Percentiles rank a stretch among this genome's conserved stretches.
phyloP scores from a whole-genome alignment of 2,888 invertebrate species.

The Eledona agricola region DNA sequence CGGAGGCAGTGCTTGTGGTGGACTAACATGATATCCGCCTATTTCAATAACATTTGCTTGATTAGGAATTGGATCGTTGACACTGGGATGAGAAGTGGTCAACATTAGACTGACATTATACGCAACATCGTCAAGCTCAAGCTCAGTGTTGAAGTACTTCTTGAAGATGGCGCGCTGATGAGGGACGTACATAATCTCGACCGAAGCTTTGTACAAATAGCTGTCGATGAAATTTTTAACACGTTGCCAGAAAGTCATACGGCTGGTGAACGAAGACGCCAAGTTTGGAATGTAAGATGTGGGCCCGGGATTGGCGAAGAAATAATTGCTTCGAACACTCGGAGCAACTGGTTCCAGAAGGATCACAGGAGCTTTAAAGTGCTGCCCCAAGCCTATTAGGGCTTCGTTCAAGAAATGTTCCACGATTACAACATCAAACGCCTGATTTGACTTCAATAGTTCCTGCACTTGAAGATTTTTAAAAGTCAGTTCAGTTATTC shows the following conservation, averaged over 20 bases:
- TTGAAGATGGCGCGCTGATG: conserved; percentile 46
- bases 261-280: conserved; percentile 58
- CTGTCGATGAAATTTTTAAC: conserved; percentile 65
- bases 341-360: conserved; percentile 59
- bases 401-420: conserved; percentile 53
- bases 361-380: conserved; percentile 53
- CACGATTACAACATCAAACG: conserved; percentile 52
- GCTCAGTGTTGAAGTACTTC: conserved; percentile 47
- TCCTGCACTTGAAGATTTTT: conserved; percentile 46
- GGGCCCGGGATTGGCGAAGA: conserved; percentile 62
- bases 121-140: conserved; percentile 44
- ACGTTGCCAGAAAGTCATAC: conserved; percentile 65
- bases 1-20: conserved; percentile 46
- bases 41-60: conserved; percentile 67
- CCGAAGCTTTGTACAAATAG: conserved; percentile 52
- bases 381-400: conserved; percentile 52
- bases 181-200: conserved; percentile 26
- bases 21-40: conserved; percentile 64
- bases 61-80: conserved; percentile 62
- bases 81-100: conserved; percentile 63
- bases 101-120: conserved; percentile 51
- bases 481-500: conserved; percentile 37
- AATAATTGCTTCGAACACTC: conserved; percentile 60
- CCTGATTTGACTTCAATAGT: conserved; percentile 46
- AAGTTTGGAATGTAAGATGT: conserved; percentile 59